Evolutionary conservation across 2,888 invertebrate genomes (phyloP).

Genomic region (Harpalus rufipes): DNA sequence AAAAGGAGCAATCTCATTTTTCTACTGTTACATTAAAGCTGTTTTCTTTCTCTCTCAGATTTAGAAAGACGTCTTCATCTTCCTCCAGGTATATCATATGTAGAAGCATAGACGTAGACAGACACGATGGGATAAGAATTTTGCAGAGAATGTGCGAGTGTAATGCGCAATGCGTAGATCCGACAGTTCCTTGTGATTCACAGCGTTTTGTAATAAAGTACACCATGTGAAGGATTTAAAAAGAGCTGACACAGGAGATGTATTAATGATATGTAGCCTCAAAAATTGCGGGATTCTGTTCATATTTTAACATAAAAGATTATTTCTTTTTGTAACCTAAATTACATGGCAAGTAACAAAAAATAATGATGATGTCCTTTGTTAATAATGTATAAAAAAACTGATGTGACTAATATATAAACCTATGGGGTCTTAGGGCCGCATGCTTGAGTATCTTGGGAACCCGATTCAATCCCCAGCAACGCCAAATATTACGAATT

Average conservation of each 20-base stretch:
- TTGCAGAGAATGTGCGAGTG: constrained; percentile 8
- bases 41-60: background rate
- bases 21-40: background rate
- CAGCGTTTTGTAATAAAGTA: constrained; percentile 45
- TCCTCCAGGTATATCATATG: constrained; percentile 8
- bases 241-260: background rate
- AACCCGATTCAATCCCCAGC: too few species aligned
- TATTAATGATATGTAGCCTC: background rate
- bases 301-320: background rate
- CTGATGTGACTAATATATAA: too few species aligned
- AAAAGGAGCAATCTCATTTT: background rate
- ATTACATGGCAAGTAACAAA: too few species aligned
- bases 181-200: constrained; percentile 36
- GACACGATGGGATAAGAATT: constrained; percentile 33
- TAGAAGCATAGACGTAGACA: constrained; percentile 20
- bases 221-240: background rate
- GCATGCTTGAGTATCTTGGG: too few species aligned
- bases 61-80: constrained; percentile 22
- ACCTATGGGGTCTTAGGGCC: too few species aligned
- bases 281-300: background rate
- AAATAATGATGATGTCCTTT: too few species aligned
- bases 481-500: too few species aligned
- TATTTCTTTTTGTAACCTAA: too few species aligned
- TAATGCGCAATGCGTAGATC: constrained; percentile 1
- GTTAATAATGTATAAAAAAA: too few species aligned